Evolutionary conservation across 2,888 invertebrate genomes (phyloP).

Genomic region (Caprella mutica): DNA sequence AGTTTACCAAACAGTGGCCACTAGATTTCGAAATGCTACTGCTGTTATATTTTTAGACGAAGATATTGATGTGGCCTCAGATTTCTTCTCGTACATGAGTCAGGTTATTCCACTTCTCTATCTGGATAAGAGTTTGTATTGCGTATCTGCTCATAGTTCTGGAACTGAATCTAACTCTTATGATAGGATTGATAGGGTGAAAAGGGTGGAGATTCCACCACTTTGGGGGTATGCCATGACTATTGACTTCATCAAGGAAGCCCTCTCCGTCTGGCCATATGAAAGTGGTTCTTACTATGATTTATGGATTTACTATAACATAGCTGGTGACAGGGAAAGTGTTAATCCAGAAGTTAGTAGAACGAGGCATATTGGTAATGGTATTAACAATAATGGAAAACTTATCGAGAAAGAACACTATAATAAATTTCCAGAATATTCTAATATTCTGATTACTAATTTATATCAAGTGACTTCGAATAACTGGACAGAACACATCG

Average conservation of each 20-base stretch:
- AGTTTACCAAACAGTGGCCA: constrained; percentile 16
- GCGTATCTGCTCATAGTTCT: constrained; percentile 16
- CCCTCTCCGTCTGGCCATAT: constrained; percentile 20
- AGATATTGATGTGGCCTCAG: constrained; percentile 28
- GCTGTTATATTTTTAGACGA: constrained; percentile 30
- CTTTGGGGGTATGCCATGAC: constrained; percentile 28
- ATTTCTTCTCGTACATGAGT: constrained; percentile 30
- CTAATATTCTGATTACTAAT: constrained; percentile 12
- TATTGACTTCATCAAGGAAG: constrained; percentile 19
- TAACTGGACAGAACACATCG: constrained; percentile 8
- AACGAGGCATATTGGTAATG: constrained; percentile 21
- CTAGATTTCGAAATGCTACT: constrained; percentile 16
- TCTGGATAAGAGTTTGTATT: constrained; percentile 22
- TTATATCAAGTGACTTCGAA: not conserved
- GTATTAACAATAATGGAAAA: constrained; percentile 17
- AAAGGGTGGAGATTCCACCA: constrained; percentile 16
- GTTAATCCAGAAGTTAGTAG: constrained; percentile 22
- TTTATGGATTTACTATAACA: constrained; percentile 16
- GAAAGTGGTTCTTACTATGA: constrained; percentile 9
- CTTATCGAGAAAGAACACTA: constrained; percentile 14
- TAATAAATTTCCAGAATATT: constrained; percentile 2
- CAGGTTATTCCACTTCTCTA: constrained; percentile 22
- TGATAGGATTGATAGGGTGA: constrained; percentile 4
- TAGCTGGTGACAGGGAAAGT: constrained; percentile 15
- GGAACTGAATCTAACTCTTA: not conserved